Base-by-base conservation (phyloP, 2,888 invertebrate genomes). In the Electrophaes corylata region DNA sequence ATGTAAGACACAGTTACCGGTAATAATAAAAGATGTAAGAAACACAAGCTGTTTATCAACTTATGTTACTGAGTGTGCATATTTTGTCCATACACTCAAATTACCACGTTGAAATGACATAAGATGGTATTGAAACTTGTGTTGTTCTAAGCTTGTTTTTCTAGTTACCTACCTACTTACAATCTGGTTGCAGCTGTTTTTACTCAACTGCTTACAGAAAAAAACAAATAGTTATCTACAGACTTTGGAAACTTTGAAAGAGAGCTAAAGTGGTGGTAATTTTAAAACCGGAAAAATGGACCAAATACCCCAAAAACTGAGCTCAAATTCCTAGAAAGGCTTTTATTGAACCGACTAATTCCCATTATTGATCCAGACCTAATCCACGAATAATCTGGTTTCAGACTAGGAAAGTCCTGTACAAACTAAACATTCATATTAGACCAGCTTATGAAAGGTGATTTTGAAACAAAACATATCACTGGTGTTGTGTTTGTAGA, bases 401-500 rank as follows among this genome's bases (percentile, higher is more conserved):
- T 52, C n/a, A 2, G 45, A 3, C 52, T 45, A 6, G 44, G 45
- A 1, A 52, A 44, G 16, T 52, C n/a, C 1, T 45, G 45, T 8
- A 45, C 39, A 14, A 26, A 20, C 5, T 26, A 39, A 47, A 37
- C 37, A 2, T 26, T 39, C 10, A 57, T 37, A 4, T 14, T 47
- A n/a, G 39, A 23, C 19, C 19, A 44, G 12, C 23, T 8, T 14
- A 35, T 37, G 11, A 19, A 45, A 57, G 33, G 16, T 16, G 43
- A 18, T 16, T 44, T 39, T 11, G 39, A 43, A 33, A 14, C 26
- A 11, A 18, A 26, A 10, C 20, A 47, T 45, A 26, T 44, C 20
- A 47, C 43, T 1, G 45, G 52, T n/a, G 37, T 16, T 3, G 52
- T 45, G 20, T 44, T 52, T 14, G 52, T 37, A 8, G 52, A 52